Evolutionary conservation across 2,797 vertebrate genomes (phyloP).

Genomic region (Novumbra hubbsi): DNA sequence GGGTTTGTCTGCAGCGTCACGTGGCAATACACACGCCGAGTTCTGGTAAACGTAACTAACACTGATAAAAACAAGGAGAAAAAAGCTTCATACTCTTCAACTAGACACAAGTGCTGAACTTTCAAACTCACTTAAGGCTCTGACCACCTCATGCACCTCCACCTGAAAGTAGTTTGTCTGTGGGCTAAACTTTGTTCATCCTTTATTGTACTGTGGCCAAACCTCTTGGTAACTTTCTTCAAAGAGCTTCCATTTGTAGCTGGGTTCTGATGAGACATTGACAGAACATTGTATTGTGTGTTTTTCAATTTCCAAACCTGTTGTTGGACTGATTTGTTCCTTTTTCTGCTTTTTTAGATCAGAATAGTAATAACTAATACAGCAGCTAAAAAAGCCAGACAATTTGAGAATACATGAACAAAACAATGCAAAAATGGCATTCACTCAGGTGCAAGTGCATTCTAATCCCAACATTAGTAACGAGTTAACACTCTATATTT

Average conservation of each 20-base stretch:
- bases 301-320: constrained; percentile 23
- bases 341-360: constrained; percentile 43
- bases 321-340: constrained; percentile 38
- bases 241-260: constrained; percentile 41
- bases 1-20: constrained; percentile 37
- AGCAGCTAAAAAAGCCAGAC: constrained; percentile 52
- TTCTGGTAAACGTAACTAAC: constrained; percentile 55
- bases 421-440: constrained; percentile 66
- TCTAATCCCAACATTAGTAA: constrained; percentile 71
- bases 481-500: constrained; percentile 56
- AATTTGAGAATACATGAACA: constrained; percentile 65
- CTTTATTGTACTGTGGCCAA: constrained; percentile 33
- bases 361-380: constrained; percentile 12
- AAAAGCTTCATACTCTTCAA: constrained; percentile 64
- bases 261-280: constrained; percentile 25
- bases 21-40: constrained; percentile 21
- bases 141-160: constrained; percentile 32
- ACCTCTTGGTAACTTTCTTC: constrained; percentile 17
- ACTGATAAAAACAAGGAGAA: constrained; percentile 67
- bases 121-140: constrained; percentile 43
- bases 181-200: constrained; percentile 55
- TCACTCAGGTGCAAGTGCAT: constrained; percentile 78
- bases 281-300: neutral
- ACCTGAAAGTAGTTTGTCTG: constrained; percentile 48
- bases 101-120: constrained; percentile 68